Evolutionary conservation across 2,113 vertebrate species (phyloP), one percentile per base, ranked within the genome.

Genomic region (Cyrtonyx montezumae): DNA sequence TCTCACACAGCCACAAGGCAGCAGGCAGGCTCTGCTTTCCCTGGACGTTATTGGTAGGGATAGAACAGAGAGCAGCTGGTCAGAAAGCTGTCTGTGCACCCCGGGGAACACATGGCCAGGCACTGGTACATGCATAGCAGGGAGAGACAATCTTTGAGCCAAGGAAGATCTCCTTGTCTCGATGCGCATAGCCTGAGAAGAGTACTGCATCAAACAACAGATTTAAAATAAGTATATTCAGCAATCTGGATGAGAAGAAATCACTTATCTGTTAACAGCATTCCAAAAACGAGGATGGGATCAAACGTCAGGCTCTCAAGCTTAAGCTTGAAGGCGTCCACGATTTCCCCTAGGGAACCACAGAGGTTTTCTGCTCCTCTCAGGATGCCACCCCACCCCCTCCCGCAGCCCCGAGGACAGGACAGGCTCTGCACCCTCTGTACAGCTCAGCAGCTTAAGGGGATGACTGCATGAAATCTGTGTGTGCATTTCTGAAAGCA

Each of bases 301-400:
- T 91, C 85, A 92, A 87, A 74, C 51, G 61, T 4, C 48, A 79
- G 67, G 61, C 42, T 28, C 56, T n/a, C 26, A 34, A 82, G 79
- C 77, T 88, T 51, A 26, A 78, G 85, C 87, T 65, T 87, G 84
- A 71, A 94, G 46, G 63, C 70, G 73, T 62, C 30, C 74, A 59
- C 51, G 81, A 91, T 75, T 88, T 37, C 88, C 28, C 15, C 3
- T 55, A n/a, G 69, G 84, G 78, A 67, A 28, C 70, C 81, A 84
- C 10, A 11, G 19, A 84, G 58, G 67, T 70, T 93, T 84, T 92
- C 58, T 58, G 43, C 34, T 91, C 68, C 67, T 84, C 67, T 45
- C 79, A 87, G 23, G 49, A 88, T 85, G 70, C 42, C 10, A 56
- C 89, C 71, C 42, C 71, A 93, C 70, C 76, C 89, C 70, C 40